These are phyloP conservation scores for Rhadinocentrus ornatus DNA, from an alignment of 2,797 vertebrate genomes.

Conservation along the genomic window DNA sequence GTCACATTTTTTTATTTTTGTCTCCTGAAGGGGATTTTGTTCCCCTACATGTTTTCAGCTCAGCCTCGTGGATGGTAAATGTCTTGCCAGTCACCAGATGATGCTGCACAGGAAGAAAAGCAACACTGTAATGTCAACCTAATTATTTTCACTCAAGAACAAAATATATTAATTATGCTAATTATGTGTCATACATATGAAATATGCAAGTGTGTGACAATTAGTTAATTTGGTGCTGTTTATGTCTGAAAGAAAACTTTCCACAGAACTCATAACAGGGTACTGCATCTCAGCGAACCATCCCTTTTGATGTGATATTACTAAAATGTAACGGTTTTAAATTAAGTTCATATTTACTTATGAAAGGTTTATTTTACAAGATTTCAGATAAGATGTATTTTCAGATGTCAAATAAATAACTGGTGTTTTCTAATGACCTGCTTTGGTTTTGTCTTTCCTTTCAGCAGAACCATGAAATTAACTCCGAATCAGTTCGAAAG, in stretches of 20 bases:
- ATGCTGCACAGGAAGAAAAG: slow-evolving; percentile 47
- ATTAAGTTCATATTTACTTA: slow-evolving; percentile 70
- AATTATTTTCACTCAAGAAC: slow-evolving; percentile 39
- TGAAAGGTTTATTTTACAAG: slow-evolving; percentile 78
- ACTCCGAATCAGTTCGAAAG: not conserved
- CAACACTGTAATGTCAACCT: slow-evolving; percentile 48
- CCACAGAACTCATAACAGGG: slow-evolving; percentile 66
- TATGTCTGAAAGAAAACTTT: slow-evolving; percentile 60
- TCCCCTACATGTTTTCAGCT: slow-evolving; percentile 12
- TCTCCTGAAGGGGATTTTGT: slow-evolving; percentile 4
- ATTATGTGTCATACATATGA: slow-evolving; percentile 34
- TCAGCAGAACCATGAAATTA: not conserved
- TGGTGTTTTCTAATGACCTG: slow-evolving; percentile 69
- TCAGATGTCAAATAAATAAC: slow-evolving; percentile 81
- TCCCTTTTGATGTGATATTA: slow-evolving; percentile 79
- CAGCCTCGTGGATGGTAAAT: slow-evolving; percentile 11
- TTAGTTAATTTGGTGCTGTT: slow-evolving; percentile 55
- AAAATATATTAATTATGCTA: slow-evolving; percentile 42
- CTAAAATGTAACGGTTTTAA: slow-evolving; percentile 67
- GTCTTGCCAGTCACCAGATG: slow-evolving; percentile 33
- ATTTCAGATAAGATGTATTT: slow-evolving; percentile 79
- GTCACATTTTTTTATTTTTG: slow-evolving; percentile 22
- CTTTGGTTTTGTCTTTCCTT: slow-evolving; percentile 13
- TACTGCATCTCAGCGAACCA: slow-evolving; percentile 73
- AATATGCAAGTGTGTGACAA: slow-evolving; percentile 50